Conservation (phyloP, 2,797 vertebrate genomes). For the Sebastiscus tertius region DNA sequence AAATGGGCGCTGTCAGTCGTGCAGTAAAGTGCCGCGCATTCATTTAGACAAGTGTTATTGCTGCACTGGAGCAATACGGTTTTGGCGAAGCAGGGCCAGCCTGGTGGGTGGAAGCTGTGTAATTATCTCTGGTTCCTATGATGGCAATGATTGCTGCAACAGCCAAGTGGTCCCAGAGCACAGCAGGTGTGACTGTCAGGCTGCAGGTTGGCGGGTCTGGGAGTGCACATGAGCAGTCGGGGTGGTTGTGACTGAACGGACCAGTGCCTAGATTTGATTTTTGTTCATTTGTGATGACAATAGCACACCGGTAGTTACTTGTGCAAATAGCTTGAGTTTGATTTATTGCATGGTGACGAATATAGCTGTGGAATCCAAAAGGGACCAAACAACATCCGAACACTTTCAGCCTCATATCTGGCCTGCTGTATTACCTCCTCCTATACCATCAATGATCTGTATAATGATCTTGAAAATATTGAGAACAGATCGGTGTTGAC, state of each 20-base stretch:
- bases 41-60: constrained; percentile 89
- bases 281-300: neutral
- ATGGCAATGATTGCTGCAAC: constrained; percentile 78
- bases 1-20: constrained; percentile 89
- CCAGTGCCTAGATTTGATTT: neutral
- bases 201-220: constrained; percentile 47
- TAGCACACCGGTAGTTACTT: neutral
- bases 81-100: constrained; percentile 58
- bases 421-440: neutral
- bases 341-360: constrained; percentile 36
- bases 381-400: constrained; percentile 26
- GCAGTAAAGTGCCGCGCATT: constrained; percentile 91
- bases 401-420: constrained; percentile 28
- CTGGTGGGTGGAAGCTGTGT: constrained; percentile 74
- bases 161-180: constrained; percentile 67
- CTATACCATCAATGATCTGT: neutral
- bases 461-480: constrained; percentile 28
- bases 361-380: constrained; percentile 7
- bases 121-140: constrained; percentile 82
- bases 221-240: constrained; percentile 29
- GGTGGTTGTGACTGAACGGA: neutral
- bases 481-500: constrained; percentile 43
- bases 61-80: constrained; percentile 67
- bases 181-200: constrained; percentile 71
- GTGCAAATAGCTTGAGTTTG: constrained; percentile 32